These are phyloP conservation scores for Crotalus helleri DNA, from an alignment of 2,113 vertebrate species.

Conservation along the genomic window DNA sequence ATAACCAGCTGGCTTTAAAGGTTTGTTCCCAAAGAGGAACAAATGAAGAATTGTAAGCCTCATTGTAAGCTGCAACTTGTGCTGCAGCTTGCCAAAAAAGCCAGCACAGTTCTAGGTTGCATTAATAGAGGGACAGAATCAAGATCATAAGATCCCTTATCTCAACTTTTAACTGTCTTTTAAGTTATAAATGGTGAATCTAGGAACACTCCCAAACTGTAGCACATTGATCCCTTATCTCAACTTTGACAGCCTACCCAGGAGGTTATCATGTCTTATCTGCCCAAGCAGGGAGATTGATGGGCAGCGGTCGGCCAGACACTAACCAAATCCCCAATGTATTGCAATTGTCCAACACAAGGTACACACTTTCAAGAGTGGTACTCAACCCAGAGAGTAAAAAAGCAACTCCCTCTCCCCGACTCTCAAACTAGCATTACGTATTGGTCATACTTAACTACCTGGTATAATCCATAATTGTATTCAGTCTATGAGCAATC, in stretches of 20 bases:
- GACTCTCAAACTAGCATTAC: neutral
- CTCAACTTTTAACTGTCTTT: neutral
- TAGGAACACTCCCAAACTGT: neutral
- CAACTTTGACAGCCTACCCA: neutral
- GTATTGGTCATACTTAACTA: constrained; percentile 36
- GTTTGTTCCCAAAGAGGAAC: too few relatives aligned
- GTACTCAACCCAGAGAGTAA: neutral
- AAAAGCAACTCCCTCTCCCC: neutral
- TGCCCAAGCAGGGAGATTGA: neutral
- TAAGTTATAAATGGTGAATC: neutral
- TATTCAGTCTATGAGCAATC: constrained; percentile 96
- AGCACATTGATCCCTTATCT: neutral
- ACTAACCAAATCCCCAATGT: neutral
- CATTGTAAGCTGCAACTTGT: too few relatives aligned
- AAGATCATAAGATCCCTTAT: too few relatives aligned
- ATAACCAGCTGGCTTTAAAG: neutral
- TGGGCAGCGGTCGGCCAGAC: neutral
- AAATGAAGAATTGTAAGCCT: neutral
- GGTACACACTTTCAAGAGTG: neutral
- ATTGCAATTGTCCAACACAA: neutral
- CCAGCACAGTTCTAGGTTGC: too few relatives aligned
- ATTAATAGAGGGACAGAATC: too few relatives aligned
- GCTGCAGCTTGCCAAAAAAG: too few relatives aligned
- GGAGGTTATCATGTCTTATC: neutral
- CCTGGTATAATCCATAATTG: constrained; percentile 97